Percentiles rank a stretch among this genome's conserved stretches.
Evolutionary conservation across 2,797 vertebrate species (phyloP).

Genomic region (Oryzias dopingdopingensis): DNA sequence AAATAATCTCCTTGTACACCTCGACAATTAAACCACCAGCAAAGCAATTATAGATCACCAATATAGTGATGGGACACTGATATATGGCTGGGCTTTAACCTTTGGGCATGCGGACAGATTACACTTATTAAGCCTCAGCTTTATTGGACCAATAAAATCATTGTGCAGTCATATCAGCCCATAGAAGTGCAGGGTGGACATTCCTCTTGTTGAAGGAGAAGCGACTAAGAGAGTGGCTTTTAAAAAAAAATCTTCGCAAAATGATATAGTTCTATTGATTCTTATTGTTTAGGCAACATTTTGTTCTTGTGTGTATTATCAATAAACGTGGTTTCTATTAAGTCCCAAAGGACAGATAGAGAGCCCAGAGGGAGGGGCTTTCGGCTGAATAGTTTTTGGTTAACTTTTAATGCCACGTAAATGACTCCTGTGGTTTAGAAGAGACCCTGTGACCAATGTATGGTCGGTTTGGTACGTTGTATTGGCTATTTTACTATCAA

Average conservation of each 20-base stretch:
- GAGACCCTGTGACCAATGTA: too few relatives aligned
- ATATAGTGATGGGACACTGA: slow-evolving; percentile 72
- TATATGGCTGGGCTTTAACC: slow-evolving; percentile 80
- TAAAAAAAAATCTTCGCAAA: slow-evolving; percentile 2
- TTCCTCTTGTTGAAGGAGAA: slow-evolving; percentile 29
- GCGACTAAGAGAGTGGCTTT: slow-evolving; percentile 7
- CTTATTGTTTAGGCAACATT: slow-evolving; percentile 1
- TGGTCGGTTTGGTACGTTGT: too few relatives aligned
- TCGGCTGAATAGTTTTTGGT: too few relatives aligned
- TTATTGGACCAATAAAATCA: slow-evolving; percentile 79
- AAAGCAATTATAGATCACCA: slow-evolving; percentile 80
- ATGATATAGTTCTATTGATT: background rate
- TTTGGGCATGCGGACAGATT: slow-evolving; percentile 70
- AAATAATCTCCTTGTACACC: slow-evolving; percentile 78
- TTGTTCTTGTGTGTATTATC: background rate
- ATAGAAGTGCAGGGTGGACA: slow-evolving; percentile 57
- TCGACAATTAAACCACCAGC: slow-evolving; percentile 83
- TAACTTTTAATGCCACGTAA: too few relatives aligned
- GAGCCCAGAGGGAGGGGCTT: too few relatives aligned
- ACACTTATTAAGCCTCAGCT: slow-evolving; percentile 75
- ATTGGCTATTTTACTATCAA: too few relatives aligned
- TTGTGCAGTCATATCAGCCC: slow-evolving; percentile 42
- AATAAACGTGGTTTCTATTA: background rate
- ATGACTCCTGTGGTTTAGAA: too few relatives aligned
- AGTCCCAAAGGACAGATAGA: background rate